Base-by-base conservation (phyloP, 2,797 vertebrate species). In the Rhinophrynus dorsalis region DNA sequence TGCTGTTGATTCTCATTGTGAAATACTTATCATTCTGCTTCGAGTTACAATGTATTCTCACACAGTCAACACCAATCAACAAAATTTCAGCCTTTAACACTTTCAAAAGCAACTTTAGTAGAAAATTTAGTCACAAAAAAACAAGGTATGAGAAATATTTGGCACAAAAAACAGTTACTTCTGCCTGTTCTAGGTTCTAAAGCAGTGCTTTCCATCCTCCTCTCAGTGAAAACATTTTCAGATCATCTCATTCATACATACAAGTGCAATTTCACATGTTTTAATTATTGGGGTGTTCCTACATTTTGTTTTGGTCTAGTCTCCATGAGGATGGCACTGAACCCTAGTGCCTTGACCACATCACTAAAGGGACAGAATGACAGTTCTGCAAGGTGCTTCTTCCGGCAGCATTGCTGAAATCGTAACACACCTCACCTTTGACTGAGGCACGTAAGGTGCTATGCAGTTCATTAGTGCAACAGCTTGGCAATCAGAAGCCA, bases 381-480 rank as follows among this genome's bases (percentile, higher is more conserved):
- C 81, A 79, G 82, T 82, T 81, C 56, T 76, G 80, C 77, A 79
- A 84, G 85, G 83, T 84, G 85, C 82, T 78, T 69, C 32, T 62
- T 51, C 70, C 76, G 50, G 40, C 61, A 66, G 10, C 74, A 71
- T 67, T 62, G 12, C 68, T 15, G 21, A 0, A 58, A 64, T n/a
- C 7, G 56, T 55, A 54, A 47, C 15, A 78, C 80, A 79, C 85
- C 78, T 68, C 54, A 79, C 80, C 85, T 56, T 1, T 17, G 65
- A 60, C 1, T 0, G 86, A 89, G 88, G 87, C 88, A 84, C 80
- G 0, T 77, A 57, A 80, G 89, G 89, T 57, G 79, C 88, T 72
- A 80, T 33, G 86, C 83, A 78, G 81, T 81, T 86, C 81, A 78
- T 81, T 81, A 86, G 83, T 81, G 82, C 83, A 75, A 75, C 70